Base-by-base conservation (phyloP, 2,888 invertebrate genomes). In the Cataglyphis rosenhaueri region DNA sequence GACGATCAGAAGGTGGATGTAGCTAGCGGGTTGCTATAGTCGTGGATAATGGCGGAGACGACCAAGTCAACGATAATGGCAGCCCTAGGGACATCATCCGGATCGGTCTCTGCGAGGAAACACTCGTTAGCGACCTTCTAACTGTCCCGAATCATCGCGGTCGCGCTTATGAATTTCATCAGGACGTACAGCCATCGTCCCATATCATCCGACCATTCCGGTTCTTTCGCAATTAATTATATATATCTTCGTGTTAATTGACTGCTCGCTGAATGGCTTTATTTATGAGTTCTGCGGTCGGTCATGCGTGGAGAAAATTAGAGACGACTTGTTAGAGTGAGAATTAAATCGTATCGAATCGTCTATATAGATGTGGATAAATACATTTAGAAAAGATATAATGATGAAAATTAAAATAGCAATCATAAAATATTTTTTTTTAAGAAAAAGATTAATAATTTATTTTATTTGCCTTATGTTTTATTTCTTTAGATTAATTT, bases 41-140 rank as follows among this genome's bases (percentile, higher is more conserved):
- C 73, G 57, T 83, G 76, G 88, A 91, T 92, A 92, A 92, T 91
- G 92, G 92, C 90, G 89, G 87, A 87, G 89, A 86, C 87, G 86
- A 88, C 86, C 85, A 85, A 87, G 89, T 81, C 88, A 79, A 84
- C 85, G 88, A 87, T 92, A 92, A 92, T 91, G 91, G 92, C 90
- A 90, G 89, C 92, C 92, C 92, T 76, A 88, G 92, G 92, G 92
- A 92, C 92, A 84, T 84, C 75, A 75, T 65, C 84, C 76, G 88
- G 89, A 89, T 87, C 85, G 86, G 76, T 83, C 85, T 84, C 59
- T 76, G 84, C 89, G 76, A 88, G 90, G 91, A 90, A 91, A 91
- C 90, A 91, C 92, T 93, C 92, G 92, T 93, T 93, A 93, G 91
- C 91, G 65, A 90, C 90, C 91, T 90, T 89, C 91, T 90, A 90